Evolutionary conservation across 2,888 invertebrate species (phyloP).

Genomic region (Philaethria dido): DNA sequence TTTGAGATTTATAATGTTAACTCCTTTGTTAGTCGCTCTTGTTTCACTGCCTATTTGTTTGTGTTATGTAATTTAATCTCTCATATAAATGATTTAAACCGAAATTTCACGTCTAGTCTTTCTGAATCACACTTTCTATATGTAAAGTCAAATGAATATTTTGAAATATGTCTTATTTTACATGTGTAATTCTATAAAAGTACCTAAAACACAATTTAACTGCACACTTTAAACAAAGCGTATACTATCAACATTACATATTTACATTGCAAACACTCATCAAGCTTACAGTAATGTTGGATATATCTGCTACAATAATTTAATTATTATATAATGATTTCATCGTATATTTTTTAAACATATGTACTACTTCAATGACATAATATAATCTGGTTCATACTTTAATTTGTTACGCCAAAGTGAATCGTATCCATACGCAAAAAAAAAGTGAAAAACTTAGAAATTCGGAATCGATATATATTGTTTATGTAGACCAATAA

Average conservation of each 20-base stretch:
- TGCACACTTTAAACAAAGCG: constrained; percentile 24
- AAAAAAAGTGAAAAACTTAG: background rate
- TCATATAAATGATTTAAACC: no score
- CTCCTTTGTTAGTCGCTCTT: no score
- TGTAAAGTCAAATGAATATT: no score
- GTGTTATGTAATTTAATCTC: no score
- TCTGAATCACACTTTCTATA: no score
- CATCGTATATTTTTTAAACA: constrained; percentile 10
- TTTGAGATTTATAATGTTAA: no score
- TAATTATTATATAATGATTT: constrained; percentile 25
- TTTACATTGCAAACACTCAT: constrained; percentile 31
- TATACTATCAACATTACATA: constrained; percentile 33
- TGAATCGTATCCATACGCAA: background rate
- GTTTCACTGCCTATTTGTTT: no score
- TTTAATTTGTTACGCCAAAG: constrained; percentile 1
- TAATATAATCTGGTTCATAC: background rate
- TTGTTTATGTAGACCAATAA: background rate
- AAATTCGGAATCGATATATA: background rate
- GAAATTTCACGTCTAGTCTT: no score
- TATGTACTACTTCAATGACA: background rate
- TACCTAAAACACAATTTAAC: constrained; percentile 18
- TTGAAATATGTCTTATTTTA: no score
- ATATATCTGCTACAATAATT: constrained; percentile 9
- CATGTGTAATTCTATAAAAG: background rate
- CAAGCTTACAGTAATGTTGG: constrained; percentile 25